These are phyloP conservation scores for Discoglossus pictus DNA, from an alignment of 2,797 vertebrate species.

Conservation along the genomic window DNA sequence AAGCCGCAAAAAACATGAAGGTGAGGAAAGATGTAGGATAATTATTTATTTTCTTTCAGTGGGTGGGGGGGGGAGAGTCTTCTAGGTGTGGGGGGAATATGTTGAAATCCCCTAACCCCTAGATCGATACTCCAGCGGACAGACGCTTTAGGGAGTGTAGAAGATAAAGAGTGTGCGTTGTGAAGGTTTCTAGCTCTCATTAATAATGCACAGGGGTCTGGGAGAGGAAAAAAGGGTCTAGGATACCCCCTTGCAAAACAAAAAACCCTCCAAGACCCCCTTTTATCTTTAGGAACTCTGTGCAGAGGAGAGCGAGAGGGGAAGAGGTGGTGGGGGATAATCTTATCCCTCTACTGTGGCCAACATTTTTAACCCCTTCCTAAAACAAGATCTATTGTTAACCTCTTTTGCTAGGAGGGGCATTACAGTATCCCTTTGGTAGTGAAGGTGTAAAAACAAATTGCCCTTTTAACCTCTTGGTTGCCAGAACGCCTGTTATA, in stretches of 20 bases:
- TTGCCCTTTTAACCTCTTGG: too few species aligned
- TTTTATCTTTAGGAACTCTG: slow-evolving; percentile 39
- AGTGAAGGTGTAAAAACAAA: too few species aligned
- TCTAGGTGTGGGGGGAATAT: slow-evolving; percentile 7
- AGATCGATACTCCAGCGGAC: slow-evolving; percentile 39
- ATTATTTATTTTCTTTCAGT: slow-evolving; percentile 12
- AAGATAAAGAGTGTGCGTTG: slow-evolving; percentile 33
- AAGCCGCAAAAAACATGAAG: slow-evolving; percentile 39
- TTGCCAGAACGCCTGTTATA: too few species aligned
- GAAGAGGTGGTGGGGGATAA: background rate
- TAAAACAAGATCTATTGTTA: background rate
- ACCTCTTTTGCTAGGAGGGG: too few species aligned
- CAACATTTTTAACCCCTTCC: slow-evolving; percentile 28
- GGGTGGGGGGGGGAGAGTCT: slow-evolving; percentile 2
- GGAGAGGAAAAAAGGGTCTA: slow-evolving; percentile 35
- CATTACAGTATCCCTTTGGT: too few species aligned
- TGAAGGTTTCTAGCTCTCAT: slow-evolving; percentile 45
- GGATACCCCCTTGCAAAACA: slow-evolving; percentile 34
- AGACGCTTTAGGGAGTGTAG: slow-evolving; percentile 40
- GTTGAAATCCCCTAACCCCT: slow-evolving; percentile 35
- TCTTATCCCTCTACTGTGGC: background rate
- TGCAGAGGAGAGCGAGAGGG: background rate
- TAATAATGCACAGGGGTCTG: slow-evolving; percentile 49
- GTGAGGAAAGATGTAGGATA: slow-evolving; percentile 26
- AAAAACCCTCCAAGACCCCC: slow-evolving; percentile 12